phyloP scores from a whole-genome alignment of 2,888 invertebrate genomes.

The Camponotus fellah region DNA sequence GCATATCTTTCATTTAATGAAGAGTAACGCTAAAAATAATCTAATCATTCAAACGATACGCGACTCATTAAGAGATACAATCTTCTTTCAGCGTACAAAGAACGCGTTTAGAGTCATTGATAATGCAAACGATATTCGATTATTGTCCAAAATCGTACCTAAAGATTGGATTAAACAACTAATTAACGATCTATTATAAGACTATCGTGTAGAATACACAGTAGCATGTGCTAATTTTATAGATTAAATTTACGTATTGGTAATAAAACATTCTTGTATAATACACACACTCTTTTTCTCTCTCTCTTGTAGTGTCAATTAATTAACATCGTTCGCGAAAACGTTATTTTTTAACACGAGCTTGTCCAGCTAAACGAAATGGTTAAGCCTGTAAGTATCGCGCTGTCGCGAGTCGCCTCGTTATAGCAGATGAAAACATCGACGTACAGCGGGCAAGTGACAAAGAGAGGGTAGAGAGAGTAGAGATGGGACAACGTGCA shows the following conservation, averaged over 20 bases:
- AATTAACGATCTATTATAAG: conserved; percentile 70
- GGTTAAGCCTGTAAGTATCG: conserved; percentile 2
- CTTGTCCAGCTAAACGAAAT: neutral
- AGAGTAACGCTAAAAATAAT: neutral
- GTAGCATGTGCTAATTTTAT: conserved; percentile 3
- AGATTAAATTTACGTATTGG: conserved; percentile 28
- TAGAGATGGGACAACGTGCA: conserved; percentile 79
- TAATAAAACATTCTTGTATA: neutral
- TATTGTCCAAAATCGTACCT: conserved; percentile 66
- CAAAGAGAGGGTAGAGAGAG: conserved; percentile 33
- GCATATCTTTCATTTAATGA: conserved; percentile 27
- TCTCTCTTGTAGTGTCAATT: neutral
- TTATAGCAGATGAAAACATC: conserved; percentile 53
- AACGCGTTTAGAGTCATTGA: conserved; percentile 62
- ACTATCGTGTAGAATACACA: conserved; percentile 49
- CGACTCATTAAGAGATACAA: conserved; percentile 32
- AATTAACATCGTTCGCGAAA: neutral
- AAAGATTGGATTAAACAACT: conserved; percentile 60
- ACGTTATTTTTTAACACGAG: neutral
- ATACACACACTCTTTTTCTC: neutral
- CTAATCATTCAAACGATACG: conserved; percentile 10
- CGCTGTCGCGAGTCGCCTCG: conserved; percentile 42
- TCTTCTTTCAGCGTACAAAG: conserved; percentile 46
- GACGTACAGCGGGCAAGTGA: conserved; percentile 37
- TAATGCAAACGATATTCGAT: conserved; percentile 62